Evolutionary conservation across 1,140 invertebrate genomes (phyloP).

Genomic region (Spodoptera frugiperda): DNA sequence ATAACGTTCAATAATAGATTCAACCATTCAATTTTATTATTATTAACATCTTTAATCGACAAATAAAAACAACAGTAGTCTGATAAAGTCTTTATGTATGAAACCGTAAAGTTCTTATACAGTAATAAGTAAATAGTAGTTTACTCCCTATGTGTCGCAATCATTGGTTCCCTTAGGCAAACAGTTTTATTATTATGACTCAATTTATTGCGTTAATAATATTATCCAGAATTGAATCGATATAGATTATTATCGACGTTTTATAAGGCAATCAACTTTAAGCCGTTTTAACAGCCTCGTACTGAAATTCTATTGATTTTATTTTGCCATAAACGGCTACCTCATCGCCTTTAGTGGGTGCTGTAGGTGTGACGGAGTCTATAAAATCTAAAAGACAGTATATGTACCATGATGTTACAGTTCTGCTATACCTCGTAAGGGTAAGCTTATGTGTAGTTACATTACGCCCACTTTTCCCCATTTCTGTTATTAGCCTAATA

Average conservation of each 20-base stretch:
- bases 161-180: conserved; percentile 39
- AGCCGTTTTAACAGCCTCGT: not conserved
- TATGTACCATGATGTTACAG: too few relatives aligned
- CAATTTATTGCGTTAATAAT: conserved; percentile 42
- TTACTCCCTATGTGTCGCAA: conserved; percentile 26
- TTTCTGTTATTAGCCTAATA: too few relatives aligned
- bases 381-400: not conserved
- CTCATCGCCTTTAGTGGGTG: not conserved
- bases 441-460: too few relatives aligned
- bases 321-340: not conserved
- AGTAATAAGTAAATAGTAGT: conserved; percentile 38
- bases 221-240: conserved; percentile 30
- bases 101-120: conserved; percentile 43
- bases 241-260: conserved; percentile 41
- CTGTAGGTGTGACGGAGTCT: not conserved
- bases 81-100: conserved; percentile 18
- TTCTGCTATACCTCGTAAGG: too few relatives aligned
- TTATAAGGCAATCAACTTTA: conserved; percentile 16
- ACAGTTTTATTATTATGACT: conserved; percentile 46
- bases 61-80: conserved; percentile 9
- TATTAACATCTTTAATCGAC: not conserved
- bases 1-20: too few relatives aligned
- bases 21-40: not conserved
- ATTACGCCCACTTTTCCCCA: too few relatives aligned
- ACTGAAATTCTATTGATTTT: conserved; percentile 13